These are phyloP conservation scores for Eurosta solidaginis DNA, from an alignment of 1,140 invertebrate species.

Conservation along the genomic window DNA sequence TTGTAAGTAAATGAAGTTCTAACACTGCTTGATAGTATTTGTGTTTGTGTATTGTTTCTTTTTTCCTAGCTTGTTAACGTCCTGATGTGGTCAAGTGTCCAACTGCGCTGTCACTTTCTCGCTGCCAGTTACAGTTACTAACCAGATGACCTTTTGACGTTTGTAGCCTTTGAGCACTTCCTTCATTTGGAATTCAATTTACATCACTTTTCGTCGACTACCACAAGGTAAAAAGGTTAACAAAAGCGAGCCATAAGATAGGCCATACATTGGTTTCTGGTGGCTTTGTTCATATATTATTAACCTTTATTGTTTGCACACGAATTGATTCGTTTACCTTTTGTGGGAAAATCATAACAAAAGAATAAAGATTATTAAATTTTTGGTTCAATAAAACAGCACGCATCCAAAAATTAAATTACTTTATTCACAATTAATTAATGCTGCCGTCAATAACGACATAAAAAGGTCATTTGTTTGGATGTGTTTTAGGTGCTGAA, in stretches of 20 bases:
- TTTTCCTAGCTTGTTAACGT: neutral
- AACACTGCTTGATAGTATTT: too few relatives aligned
- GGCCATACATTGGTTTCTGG: neutral
- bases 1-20: too few relatives aligned
- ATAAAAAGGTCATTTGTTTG: too few relatives aligned
- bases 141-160: neutral
- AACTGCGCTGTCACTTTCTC: neutral
- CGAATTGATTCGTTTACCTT: neutral
- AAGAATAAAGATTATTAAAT: neutral
- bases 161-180: neutral
- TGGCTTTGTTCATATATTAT: neutral
- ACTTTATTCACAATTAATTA: too few relatives aligned
- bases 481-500: too few relatives aligned
- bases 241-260: neutral
- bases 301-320: neutral
- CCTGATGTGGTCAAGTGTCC: neutral
- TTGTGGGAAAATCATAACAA: neutral
- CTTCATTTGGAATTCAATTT: slow-evolving; percentile 14
- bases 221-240: neutral
- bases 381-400: too few relatives aligned
- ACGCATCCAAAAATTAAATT: too few relatives aligned
- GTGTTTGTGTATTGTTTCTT: neutral
- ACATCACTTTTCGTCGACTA: neutral
- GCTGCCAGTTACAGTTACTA: neutral
- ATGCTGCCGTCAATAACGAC: too few relatives aligned